These are phyloP conservation scores for Myoxocephalus aenaeus DNA, from an alignment of 2,797 vertebrate genomes.

Conservation along the genomic window DNA sequence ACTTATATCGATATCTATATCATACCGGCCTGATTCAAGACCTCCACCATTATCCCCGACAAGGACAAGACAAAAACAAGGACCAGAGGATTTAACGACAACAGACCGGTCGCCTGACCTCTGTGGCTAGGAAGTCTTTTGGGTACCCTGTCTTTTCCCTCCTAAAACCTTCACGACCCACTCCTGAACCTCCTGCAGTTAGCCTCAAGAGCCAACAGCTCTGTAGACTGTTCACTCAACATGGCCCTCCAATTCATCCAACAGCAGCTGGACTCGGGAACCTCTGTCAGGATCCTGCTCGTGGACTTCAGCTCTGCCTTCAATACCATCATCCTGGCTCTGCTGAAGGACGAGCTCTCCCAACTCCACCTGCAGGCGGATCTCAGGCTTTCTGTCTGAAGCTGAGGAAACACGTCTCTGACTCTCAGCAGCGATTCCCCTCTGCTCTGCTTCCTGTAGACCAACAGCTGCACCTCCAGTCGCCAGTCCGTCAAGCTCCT, in stretches of 20 bases:
- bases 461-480: not conserved
- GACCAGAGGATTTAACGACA: not conserved
- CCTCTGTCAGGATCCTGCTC: no score
- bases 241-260: not conserved
- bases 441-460: not conserved
- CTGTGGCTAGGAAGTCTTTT: not conserved
- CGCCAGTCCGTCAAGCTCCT: not conserved
- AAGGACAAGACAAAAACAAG: not conserved
- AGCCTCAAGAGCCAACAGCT: not conserved
- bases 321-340: not conserved
- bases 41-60: not conserved
- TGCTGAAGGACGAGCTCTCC: not conserved
- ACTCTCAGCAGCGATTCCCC: no score
- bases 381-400: not conserved
- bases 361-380: not conserved
- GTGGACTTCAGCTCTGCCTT: not conserved
- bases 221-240: not conserved
- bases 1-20: not conserved
- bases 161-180: not conserved
- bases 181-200: not conserved
- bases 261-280: not conserved
- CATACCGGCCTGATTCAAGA: constrained; percentile 8
- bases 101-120: no score
- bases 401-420: no score
- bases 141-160: not conserved